Conservation (phyloP, 2,113 vertebrate genomes). For the Ptilorrhoa leucosticta region DNA sequence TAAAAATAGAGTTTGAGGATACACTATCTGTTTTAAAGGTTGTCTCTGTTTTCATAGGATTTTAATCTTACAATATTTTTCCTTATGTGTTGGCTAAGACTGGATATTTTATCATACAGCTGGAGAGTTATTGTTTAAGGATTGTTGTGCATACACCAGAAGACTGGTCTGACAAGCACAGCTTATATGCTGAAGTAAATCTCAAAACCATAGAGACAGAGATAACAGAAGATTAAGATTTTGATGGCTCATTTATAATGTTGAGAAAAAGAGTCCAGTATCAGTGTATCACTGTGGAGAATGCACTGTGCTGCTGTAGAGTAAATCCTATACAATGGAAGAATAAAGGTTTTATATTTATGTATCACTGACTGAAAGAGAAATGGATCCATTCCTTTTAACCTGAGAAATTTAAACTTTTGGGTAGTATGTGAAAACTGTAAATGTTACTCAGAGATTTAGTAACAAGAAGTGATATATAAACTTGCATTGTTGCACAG, state of each 20-base stretch:
- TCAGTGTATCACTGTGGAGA: neutral
- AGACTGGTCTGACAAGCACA: neutral
- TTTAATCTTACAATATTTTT: neutral
- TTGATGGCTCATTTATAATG: conserved; percentile 18
- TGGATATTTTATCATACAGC: neutral
- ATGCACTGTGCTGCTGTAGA: neutral
- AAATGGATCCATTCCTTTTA: conserved; percentile 1
- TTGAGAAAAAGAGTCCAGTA: neutral
- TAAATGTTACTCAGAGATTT: conserved; percentile 29
- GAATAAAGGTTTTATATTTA: neutral
- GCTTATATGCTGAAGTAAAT: conserved; percentile 10
- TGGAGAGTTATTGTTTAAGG: neutral
- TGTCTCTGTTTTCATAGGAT: neutral
- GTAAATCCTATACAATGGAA: neutral
- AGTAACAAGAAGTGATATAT: conserved; percentile 32
- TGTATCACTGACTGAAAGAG: neutral
- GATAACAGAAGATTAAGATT: conserved; percentile 1
- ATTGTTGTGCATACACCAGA: neutral
- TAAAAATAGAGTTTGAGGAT: neutral
- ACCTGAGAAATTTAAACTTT: conserved; percentile 32
- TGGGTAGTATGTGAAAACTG: neutral
- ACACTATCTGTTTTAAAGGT: neutral
- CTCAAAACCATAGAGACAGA: conserved; percentile 38
- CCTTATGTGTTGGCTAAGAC: neutral
- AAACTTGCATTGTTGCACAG: neutral